Conservation (phyloP, 2,113 vertebrate species). For the Sitta europaea region DNA sequence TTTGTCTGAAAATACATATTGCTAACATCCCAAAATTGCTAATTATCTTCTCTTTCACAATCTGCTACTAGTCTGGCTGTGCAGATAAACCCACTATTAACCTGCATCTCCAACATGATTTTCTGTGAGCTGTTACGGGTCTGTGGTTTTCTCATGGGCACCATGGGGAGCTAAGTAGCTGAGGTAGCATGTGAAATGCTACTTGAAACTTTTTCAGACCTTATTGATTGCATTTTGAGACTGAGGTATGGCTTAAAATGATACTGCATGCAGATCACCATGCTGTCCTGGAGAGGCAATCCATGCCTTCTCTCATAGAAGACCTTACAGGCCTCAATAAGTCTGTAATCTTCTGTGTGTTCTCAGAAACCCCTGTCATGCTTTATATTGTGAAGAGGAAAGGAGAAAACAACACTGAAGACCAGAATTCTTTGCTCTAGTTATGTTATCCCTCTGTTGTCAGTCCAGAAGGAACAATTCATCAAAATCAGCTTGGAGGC, state of each 20-base stretch:
- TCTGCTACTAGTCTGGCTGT: neutral
- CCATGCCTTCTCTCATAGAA: neutral
- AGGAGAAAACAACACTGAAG: neutral
- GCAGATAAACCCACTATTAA: neutral
- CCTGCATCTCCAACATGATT: neutral
- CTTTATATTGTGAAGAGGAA: neutral
- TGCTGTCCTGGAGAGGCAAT: neutral
- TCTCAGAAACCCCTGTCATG: neutral
- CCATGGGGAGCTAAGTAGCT: neutral
- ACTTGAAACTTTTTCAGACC: neutral
- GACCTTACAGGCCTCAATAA: neutral
- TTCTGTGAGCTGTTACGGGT: neutral
- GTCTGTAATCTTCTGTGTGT: neutral
- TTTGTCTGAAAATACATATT: neutral
- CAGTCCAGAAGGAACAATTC: neutral
- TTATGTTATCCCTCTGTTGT: neutral
- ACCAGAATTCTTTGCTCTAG: neutral
- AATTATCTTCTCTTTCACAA: neutral
- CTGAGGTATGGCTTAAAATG: neutral
- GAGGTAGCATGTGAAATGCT: neutral
- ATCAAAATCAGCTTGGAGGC: neutral
- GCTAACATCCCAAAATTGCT: neutral
- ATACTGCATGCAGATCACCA: neutral
- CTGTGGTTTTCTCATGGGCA: neutral
- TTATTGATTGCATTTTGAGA: neutral